phyloP scores from a whole-genome alignment of 2,888 invertebrate species.

The Plemyria rubiginata region DNA sequence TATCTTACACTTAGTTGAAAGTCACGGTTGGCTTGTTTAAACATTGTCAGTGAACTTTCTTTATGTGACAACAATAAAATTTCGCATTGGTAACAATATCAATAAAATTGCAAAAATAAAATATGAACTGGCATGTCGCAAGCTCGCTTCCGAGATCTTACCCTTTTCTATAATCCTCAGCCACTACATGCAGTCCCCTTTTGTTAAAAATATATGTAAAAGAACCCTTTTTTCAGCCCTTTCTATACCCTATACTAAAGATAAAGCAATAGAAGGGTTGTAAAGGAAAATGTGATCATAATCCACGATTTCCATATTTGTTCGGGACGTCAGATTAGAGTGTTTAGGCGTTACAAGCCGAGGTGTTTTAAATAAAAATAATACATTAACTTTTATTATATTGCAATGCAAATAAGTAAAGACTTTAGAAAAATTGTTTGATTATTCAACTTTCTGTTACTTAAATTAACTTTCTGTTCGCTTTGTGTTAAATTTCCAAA shows the following conservation, averaged over 20 bases:
- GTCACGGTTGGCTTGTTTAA: too few species aligned
- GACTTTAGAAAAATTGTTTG: too few species aligned
- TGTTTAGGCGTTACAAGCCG: conserved; percentile 32
- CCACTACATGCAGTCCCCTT: conserved; percentile 58
- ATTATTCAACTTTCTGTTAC: too few species aligned
- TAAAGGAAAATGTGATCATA: conserved; percentile 75
- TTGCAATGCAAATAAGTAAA: too few species aligned
- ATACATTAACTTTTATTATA: too few species aligned
- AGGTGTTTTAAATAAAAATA: not conserved
- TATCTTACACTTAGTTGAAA: too few species aligned
- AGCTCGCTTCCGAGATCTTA: conserved; percentile 43
- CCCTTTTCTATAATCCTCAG: conserved; percentile 57
- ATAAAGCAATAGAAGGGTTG: conserved; percentile 67
- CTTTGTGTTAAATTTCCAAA: not conserved
- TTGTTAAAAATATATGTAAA: conserved; percentile 64
- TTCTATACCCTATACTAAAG: conserved; percentile 54
- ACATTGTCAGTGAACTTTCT: not conserved
- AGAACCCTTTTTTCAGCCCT: conserved; percentile 56
- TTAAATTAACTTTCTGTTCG: too few species aligned
- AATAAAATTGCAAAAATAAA: conserved; percentile 31
- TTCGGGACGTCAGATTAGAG: conserved; percentile 54
- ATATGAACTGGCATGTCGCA: conserved; percentile 64
- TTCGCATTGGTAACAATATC: not conserved
- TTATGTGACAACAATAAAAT: conserved; percentile 1
- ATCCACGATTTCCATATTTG: conserved; percentile 70